phyloP scores from a whole-genome alignment of 2,113 vertebrate species.

The Pithys albifrons region DNA sequence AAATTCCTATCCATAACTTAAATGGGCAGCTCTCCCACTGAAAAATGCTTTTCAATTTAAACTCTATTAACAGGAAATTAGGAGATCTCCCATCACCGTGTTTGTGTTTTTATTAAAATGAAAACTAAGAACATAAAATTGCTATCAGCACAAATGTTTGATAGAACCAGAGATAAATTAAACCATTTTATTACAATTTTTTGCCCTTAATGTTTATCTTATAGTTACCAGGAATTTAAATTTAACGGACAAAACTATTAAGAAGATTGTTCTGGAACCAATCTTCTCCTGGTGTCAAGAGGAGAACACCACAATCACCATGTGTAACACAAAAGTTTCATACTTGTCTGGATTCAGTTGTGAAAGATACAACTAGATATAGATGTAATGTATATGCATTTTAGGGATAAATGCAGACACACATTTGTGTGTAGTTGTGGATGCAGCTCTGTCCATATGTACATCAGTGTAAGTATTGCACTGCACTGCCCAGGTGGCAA shows the following conservation, averaged over 20 bases:
- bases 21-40: conserved; percentile 23
- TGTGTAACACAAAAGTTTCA: background rate
- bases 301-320: background rate
- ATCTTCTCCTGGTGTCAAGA: background rate
- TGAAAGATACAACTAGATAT: background rate
- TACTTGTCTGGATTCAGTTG: background rate
- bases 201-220: background rate
- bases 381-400: background rate
- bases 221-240: background rate
- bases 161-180: conserved; percentile 31
- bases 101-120: conserved; percentile 51
- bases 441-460: accelerated
- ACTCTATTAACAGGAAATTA: conserved; percentile 65
- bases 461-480: accelerated
- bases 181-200: conserved; percentile 17
- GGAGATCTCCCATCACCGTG: conserved; percentile 13
- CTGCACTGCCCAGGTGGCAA: background rate
- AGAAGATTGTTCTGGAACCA: background rate
- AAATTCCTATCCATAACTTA: conserved; percentile 50
- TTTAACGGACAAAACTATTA: conserved; percentile 14
- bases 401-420: accelerated
- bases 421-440: background rate
- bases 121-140: conserved; percentile 50
- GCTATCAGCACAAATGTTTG: conserved; percentile 10
- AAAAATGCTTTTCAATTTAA: conserved; percentile 64